Percentiles rank a stretch among this genome's conserved stretches.
Evolutionary conservation across 2,888 invertebrate genomes (phyloP).

Genomic region (Cistogaster globosa): DNA sequence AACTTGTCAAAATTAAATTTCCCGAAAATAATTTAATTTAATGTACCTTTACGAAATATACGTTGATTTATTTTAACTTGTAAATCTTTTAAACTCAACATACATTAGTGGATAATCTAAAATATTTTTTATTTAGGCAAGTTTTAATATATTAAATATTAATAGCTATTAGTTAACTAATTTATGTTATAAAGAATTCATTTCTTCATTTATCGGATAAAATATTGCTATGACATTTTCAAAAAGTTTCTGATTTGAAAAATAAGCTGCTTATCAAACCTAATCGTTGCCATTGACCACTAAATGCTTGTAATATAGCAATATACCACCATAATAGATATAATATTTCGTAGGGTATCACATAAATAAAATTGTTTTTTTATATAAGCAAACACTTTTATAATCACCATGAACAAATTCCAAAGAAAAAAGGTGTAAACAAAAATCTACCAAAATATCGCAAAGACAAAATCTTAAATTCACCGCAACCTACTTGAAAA

Average conservation of each 20-base stretch:
- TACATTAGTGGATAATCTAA: too few species aligned
- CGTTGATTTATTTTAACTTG: too few species aligned
- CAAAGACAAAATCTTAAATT: not conserved
- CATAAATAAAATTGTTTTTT: constrained; percentile 1
- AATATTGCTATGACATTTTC: not conserved
- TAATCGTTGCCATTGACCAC: not conserved
- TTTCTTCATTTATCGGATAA: constrained; percentile 1
- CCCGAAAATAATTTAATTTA: too few species aligned
- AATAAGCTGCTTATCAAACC: constrained; percentile 1
- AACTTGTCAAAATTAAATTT: too few species aligned
- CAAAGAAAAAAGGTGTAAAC: constrained; percentile 49
- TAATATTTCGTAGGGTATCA: not conserved
- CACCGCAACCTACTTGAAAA: not conserved
- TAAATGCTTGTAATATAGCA: too few species aligned
- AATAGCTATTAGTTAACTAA: not conserved
- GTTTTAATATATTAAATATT: not conserved
- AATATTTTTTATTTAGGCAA: too few species aligned
- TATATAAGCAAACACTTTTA: not conserved
- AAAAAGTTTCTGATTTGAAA: not conserved
- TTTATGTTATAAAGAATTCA: not conserved
- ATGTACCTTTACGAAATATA: too few species aligned
- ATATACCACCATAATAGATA: not conserved
- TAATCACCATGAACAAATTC: constrained; percentile 43
- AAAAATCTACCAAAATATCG: not conserved
- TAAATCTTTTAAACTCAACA: too few species aligned